Conservation (phyloP, 2,797 vertebrate genomes). For the Darevskia nairensis region DNA sequence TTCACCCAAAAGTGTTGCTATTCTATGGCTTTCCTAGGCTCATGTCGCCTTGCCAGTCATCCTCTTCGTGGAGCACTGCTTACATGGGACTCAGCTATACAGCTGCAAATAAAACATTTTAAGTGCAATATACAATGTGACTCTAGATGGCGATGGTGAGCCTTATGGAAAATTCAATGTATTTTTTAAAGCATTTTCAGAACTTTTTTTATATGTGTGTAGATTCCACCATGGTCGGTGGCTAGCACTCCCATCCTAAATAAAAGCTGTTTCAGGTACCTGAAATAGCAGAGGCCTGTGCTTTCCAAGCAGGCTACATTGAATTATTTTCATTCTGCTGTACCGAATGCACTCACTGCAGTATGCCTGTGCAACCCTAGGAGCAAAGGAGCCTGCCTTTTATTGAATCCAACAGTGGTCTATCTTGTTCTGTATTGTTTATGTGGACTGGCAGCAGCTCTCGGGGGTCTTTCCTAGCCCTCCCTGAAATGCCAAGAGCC, state of each 20-base stretch:
- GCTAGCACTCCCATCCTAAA: neutral
- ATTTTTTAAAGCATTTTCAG: too few species aligned
- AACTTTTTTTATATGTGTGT: too few species aligned
- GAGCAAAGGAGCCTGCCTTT: neutral
- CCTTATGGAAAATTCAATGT: too few species aligned
- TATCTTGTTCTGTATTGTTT: neutral
- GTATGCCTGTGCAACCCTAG: accelerated
- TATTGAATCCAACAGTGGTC: neutral
- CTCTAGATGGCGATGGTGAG: too few species aligned
- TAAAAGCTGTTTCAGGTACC: neutral
- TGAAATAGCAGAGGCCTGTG: neutral
- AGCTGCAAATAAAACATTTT: too few species aligned
- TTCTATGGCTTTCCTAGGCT: neutral
- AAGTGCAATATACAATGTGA: too few species aligned
- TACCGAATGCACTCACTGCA: neutral
- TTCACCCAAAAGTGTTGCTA: too few species aligned
- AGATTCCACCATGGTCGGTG: neutral
- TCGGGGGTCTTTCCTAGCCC: neutral
- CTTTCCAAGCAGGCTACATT: slow-evolving; percentile 1
- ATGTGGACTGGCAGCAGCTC: neutral
- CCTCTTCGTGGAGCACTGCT: neutral
- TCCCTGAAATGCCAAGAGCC: neutral
- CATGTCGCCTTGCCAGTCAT: neutral
- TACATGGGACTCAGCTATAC: neutral
- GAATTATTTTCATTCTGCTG: neutral